These are phyloP conservation scores for Hyles lineata DNA, from an alignment of 2,888 invertebrate species.

Conservation along the genomic window DNA sequence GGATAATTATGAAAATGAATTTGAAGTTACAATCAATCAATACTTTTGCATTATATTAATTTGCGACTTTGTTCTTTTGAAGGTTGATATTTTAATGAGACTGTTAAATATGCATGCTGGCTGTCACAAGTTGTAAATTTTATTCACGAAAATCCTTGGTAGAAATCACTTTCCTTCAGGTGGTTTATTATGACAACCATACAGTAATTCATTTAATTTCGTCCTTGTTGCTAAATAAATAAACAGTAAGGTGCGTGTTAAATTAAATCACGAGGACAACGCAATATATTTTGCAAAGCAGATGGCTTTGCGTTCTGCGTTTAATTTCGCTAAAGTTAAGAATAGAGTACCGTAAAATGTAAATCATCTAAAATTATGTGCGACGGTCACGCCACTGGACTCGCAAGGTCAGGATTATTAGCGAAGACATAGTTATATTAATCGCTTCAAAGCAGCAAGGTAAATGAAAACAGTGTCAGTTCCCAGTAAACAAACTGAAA, in stretches of 20 bases:
- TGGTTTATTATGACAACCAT: background rate
- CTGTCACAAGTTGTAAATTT: background rate
- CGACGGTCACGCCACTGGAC: constrained; percentile 45
- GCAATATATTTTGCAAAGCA: background rate
- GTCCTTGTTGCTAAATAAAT: background rate
- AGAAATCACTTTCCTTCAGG: background rate
- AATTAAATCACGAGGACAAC: background rate
- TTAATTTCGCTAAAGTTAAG: constrained; percentile 16
- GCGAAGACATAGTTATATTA: constrained; percentile 43
- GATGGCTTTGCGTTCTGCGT: background rate
- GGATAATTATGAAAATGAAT: too few species aligned
- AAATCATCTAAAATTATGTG: constrained; percentile 46
- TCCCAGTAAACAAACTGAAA: constrained; percentile 44
- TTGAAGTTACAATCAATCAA: too few species aligned
- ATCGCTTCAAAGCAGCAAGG: constrained; percentile 45
- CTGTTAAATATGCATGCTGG: background rate
- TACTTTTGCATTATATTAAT: too few species aligned
- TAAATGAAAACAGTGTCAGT: constrained; percentile 46
- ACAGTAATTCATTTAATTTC: background rate
- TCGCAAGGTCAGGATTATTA: constrained; percentile 58
- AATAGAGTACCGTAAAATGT: constrained; percentile 34
- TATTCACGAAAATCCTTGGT: background rate
- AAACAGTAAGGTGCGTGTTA: background rate
- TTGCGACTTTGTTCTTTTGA: background rate
- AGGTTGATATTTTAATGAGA: background rate